phyloP scores from a whole-genome alignment of 2,113 vertebrate genomes.

The Cranoglanis bouderius region DNA sequence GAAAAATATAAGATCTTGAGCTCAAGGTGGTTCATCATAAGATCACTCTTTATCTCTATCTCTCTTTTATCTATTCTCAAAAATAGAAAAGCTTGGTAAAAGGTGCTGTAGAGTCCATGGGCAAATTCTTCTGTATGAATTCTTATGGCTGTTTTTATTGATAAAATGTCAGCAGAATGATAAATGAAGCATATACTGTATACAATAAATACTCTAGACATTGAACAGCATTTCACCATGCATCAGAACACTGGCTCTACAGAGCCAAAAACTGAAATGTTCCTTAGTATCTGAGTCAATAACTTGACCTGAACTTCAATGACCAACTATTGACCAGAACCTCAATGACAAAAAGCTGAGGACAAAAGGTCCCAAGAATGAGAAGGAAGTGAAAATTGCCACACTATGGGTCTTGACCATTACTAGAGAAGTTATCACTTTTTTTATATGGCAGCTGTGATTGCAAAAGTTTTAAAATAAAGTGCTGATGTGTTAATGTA shows the following conservation, averaged over 20 bases:
- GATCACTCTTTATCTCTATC: no score
- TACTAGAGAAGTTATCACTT: neutral
- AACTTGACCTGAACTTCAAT: neutral
- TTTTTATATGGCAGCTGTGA: neutral
- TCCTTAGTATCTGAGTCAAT: neutral
- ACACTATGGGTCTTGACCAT: neutral
- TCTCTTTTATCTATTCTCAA: no score
- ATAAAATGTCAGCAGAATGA: neutral
- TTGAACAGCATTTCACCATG: neutral
- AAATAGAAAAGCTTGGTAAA: neutral
- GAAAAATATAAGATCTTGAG: no score
- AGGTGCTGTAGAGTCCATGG: neutral
- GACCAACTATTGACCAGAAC: neutral
- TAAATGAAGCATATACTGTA: neutral
- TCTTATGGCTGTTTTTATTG: neutral
- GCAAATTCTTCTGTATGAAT: neutral
- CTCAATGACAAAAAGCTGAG: neutral
- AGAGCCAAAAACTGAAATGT: neutral
- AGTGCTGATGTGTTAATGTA: neutral
- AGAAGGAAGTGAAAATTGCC: neutral
- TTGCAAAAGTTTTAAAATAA: neutral
- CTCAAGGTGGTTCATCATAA: no score
- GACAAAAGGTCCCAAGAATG: neutral
- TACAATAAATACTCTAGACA: neutral
- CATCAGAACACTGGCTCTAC: neutral